phyloP scores from a whole-genome alignment of 23 tunicate genomes.

The Styela clava region DNA sequence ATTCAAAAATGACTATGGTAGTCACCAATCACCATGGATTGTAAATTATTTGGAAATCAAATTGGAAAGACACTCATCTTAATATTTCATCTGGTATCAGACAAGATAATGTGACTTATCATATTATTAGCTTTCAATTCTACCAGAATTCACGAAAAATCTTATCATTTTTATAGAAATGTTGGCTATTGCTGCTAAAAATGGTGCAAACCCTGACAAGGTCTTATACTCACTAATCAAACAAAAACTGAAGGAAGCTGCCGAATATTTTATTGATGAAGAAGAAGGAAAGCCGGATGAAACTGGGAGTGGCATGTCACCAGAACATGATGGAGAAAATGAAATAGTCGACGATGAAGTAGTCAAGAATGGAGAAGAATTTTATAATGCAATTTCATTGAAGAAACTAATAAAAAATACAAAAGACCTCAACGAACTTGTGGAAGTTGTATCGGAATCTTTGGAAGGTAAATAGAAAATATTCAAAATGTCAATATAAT shows the following conservation, averaged over 20 bases:
- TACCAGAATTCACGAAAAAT: too few species aligned
- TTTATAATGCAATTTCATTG: neutral
- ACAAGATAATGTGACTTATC: too few species aligned
- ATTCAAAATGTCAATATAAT: too few species aligned
- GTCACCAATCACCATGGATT: too few species aligned
- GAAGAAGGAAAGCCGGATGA: neutral
- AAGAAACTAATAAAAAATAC: neutral
- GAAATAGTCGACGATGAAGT: too few species aligned
- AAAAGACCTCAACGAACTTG: neutral
- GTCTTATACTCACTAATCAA: neutral
- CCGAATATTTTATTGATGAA: neutral
- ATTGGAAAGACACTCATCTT: too few species aligned
- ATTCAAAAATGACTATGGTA: too few species aligned
- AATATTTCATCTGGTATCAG: too few species aligned
- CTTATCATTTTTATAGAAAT: neutral
- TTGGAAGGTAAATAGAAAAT: neutral
- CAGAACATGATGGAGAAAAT: neutral
- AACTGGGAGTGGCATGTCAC: neutral
- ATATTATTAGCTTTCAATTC: too few species aligned
- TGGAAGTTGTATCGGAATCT: neutral
- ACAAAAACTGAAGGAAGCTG: neutral
- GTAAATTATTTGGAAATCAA: too few species aligned
- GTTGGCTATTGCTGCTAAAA: neutral
- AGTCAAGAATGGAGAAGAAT: neutral
- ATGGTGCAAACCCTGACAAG: neutral